Base-by-base conservation (phyloP, 2,888 invertebrate species). In the Zeuzera pyrina region DNA sequence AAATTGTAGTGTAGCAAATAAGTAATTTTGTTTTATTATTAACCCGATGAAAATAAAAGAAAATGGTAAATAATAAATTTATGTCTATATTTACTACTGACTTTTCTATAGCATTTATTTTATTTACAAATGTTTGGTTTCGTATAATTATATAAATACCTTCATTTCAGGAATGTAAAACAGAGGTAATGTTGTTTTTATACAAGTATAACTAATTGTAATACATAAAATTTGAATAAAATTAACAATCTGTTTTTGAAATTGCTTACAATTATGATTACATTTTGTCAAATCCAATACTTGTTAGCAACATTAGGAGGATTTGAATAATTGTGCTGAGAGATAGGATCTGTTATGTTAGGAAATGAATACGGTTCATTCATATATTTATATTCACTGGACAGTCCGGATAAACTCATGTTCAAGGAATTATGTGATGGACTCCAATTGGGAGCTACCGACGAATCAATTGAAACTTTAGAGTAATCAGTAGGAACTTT, bases 401-500 rank as follows among this genome's bases (percentile, higher is more conserved):
- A 71, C 15, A 84, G 49, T 2, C 84, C 79, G 15, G 76, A 63
- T 14, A 84, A 56, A 44, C 78, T 78, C 81, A 84, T 84, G 38
- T 84, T 84, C 23, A 84, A 51, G 8, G 83, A 70, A 43, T 72
- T 77, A 34, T 84, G 79, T 2, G 84, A 76, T 3, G 84, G 77
- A 47, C 77, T 84, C 84, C 84, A 84, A 47, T 85, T 88, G 1
- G 87, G 73, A 41, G 85, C 70, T 24, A 84, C 52, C 10, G 65
- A 66, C 16, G 87, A 85, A 50, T 88, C 88, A 10, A 62, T 54
- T 11, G 83, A 43, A 22, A 83, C 63, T 61, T 84, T 84, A 29
- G 84, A 78, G 49, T 81, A 83, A 51, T 83, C 81, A 41, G 83
- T 64, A 60, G 81, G 74, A 62, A 77, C 64, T 69, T 88, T 88